These are phyloP conservation scores for Subacronicta megacephala DNA, from an alignment of 2,888 invertebrate species.

Conservation along the genomic window DNA sequence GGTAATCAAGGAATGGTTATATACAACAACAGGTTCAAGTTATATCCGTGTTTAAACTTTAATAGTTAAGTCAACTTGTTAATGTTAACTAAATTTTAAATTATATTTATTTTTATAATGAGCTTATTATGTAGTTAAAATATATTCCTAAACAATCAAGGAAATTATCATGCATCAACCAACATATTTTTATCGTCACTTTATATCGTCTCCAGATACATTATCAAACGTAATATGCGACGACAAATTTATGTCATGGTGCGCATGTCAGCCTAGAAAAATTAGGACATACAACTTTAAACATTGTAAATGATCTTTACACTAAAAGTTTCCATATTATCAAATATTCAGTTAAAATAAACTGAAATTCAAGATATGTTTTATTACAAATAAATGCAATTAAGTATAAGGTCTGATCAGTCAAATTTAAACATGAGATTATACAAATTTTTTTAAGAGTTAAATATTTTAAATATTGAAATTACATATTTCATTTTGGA, in stretches of 20 bases:
- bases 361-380: conserved; percentile 26
- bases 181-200: no score
- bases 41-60: conserved; percentile 4
- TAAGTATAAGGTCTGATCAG: conserved; percentile 16
- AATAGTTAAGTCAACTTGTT: background rate
- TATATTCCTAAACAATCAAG: background rate
- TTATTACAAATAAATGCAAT: conserved; percentile 45
- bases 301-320: conserved; percentile 9
- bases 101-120: background rate
- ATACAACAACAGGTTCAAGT: conserved; percentile 26
- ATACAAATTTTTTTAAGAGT: background rate
- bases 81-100: background rate
- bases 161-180: no score
- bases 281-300: background rate
- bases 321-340: conserved; percentile 10
- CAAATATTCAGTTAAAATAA: conserved; percentile 2
- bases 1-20: conserved; percentile 72
- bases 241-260: no score
- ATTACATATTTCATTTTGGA: conserved; percentile 1
- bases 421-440: conserved; percentile 1
- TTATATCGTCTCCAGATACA: no score
- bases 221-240: no score
- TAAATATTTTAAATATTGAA: no score
- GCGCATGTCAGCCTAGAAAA: no score
- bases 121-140: background rate